A percentile compares a stretch with the other conserved stretches of the same genome.
These are phyloP conservation scores for Philhelius pedissequus DNA, from an alignment of 2,888 invertebrate species.

Conservation along the genomic window DNA sequence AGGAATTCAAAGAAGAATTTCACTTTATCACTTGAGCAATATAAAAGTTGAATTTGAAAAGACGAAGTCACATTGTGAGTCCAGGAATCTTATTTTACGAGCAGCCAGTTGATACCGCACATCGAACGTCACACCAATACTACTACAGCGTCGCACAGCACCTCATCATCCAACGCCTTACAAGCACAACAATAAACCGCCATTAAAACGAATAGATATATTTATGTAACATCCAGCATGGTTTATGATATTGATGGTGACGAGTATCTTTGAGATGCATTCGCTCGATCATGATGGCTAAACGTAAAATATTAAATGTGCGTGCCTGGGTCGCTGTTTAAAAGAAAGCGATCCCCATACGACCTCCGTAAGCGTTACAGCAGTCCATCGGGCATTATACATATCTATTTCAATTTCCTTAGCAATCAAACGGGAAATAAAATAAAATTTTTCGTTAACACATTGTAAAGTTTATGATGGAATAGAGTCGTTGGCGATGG, in stretches of 20 bases:
- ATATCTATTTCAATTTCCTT: conserved; percentile 24
- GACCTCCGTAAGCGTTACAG: conserved; percentile 10
- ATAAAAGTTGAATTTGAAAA: conserved; percentile 35
- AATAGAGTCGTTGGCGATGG: neutral
- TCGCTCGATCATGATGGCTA: neutral
- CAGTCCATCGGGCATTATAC: neutral
- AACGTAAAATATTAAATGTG: too few relatives aligned
- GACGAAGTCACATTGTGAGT: conserved; percentile 40
- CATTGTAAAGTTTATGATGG: conserved; percentile 53
- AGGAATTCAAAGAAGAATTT: conserved; percentile 53
- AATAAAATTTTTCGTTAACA: conserved; percentile 55
- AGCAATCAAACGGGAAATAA: conserved; percentile 34
- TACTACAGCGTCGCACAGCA: neutral
- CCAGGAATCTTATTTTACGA: conserved; percentile 56
- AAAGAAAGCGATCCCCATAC: neutral
- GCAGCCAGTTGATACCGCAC: neutral
- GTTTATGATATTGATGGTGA: conserved; percentile 22
- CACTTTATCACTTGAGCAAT: conserved; percentile 55
- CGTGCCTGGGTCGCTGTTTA: conserved; percentile 48
- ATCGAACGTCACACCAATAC: neutral
- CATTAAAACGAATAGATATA: conserved; percentile 41
- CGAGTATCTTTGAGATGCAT: neutral
- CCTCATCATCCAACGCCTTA: neutral
- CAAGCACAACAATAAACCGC: conserved; percentile 40
- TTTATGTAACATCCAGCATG: conserved; percentile 47